Conservation (phyloP, 2,888 invertebrate genomes). For the Dynastes grantii region DNA sequence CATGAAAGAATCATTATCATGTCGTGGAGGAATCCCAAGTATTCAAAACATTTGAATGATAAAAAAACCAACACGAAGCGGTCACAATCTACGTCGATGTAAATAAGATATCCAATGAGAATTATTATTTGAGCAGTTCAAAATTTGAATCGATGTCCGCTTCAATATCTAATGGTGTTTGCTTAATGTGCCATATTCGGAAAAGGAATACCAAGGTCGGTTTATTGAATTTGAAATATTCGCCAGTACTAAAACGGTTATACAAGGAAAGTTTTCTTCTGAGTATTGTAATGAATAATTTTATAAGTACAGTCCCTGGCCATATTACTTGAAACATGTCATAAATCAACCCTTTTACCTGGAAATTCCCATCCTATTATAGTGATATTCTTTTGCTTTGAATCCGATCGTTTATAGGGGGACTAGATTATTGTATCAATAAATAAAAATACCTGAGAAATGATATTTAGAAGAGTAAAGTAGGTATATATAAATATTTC, state of each 20-base stretch:
- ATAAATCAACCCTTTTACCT: too few species aligned
- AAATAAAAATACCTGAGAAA: too few species aligned
- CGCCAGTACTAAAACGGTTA: background rate
- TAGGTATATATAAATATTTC: too few species aligned
- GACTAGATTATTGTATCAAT: too few species aligned
- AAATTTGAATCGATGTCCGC: conserved; percentile 9
- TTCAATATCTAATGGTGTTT: conserved; percentile 6
- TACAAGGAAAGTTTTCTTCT: background rate
- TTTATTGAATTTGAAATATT: conserved; percentile 23
- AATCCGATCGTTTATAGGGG: too few species aligned
- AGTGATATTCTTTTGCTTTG: too few species aligned
- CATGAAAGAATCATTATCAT: background rate
- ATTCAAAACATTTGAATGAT: background rate
- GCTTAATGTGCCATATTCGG: background rate
- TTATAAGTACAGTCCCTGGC: background rate
- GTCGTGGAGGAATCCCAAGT: conserved; percentile 5
- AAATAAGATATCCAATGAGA: conserved; percentile 15
- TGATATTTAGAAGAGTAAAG: too few species aligned
- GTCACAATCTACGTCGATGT: background rate
- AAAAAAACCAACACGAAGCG: background rate
- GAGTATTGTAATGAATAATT: background rate
- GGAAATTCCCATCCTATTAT: too few species aligned
- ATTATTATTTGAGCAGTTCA: background rate
- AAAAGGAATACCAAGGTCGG: conserved; percentile 8
- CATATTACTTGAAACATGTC: too few species aligned